A percentile compares a stretch with the other conserved stretches of the same genome.
These are phyloP conservation scores for Mastomys natalensis DNA, from an alignment of 2,113 vertebrate genomes.

Conservation along the genomic window DNA sequence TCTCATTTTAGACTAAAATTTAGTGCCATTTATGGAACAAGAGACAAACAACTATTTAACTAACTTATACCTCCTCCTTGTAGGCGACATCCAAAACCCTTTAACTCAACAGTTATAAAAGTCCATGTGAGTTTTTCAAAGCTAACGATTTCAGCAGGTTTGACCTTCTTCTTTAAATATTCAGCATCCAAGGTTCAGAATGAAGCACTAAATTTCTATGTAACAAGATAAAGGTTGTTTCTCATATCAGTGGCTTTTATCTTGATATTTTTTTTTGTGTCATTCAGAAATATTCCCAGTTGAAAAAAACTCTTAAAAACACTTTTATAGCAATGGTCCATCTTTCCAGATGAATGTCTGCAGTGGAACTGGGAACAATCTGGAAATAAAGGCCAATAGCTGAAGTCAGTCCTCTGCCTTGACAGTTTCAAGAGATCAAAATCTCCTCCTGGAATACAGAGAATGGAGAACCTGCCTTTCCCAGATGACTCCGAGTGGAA, in stretches of 20 bases:
- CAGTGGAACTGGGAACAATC: constrained; percentile 67
- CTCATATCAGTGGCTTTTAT: constrained; percentile 77
- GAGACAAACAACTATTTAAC: constrained; percentile 79
- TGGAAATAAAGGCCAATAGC: constrained; percentile 69
- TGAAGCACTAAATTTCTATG: constrained; percentile 68
- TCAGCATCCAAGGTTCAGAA: constrained; percentile 65
- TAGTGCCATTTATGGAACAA: constrained; percentile 78
- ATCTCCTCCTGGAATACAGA: neutral
- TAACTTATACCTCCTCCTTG: constrained; percentile 79
- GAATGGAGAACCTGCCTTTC: neutral
- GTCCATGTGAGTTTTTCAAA: constrained; percentile 76
- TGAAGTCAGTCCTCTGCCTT: constrained; percentile 63
- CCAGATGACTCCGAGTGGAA: constrained; percentile 16
- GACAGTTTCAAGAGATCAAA: constrained; percentile 64
- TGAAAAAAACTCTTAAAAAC: constrained; percentile 68
- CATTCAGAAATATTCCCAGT: constrained; percentile 67
- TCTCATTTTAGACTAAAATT: constrained; percentile 82
- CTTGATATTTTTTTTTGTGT: constrained; percentile 52
- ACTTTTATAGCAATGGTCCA: constrained; percentile 61
- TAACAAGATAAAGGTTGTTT: constrained; percentile 69
- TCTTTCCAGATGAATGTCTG: constrained; percentile 71
- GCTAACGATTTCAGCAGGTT: constrained; percentile 63
- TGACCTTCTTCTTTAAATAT: constrained; percentile 77
- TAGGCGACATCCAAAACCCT: constrained; percentile 66
- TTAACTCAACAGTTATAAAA: constrained; percentile 78